Conservation (phyloP, 2,113 vertebrate genomes). For the Alaudala cheleensis region DNA sequence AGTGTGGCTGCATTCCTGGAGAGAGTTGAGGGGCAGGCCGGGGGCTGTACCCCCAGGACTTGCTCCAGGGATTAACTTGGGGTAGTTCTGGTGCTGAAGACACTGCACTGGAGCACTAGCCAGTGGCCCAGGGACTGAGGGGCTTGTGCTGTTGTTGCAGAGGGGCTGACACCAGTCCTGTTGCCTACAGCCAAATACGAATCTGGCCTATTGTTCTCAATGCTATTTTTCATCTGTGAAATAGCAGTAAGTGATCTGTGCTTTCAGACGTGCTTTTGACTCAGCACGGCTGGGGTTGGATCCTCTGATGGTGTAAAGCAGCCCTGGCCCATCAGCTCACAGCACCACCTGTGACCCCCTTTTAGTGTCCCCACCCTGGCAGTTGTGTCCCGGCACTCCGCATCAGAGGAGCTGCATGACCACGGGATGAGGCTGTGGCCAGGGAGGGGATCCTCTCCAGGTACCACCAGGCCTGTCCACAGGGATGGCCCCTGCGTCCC, state of each 20-base stretch:
- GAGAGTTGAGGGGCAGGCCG: background rate
- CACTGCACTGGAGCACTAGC: background rate
- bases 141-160: background rate
- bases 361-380: background rate
- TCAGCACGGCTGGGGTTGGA: background rate
- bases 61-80: background rate
- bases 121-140: background rate
- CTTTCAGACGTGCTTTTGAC: background rate
- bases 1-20: background rate
- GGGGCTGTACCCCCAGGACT: background rate
- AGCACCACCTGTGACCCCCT: background rate
- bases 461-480: background rate
- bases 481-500: background rate
- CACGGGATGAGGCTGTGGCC: background rate
- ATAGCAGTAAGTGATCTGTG: background rate
- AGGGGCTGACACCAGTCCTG: background rate
- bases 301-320: background rate
- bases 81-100: background rate
- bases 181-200: background rate
- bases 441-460: background rate
- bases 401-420: background rate
- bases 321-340: background rate
- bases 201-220: slow-evolving; percentile 11
- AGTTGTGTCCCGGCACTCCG: rapidly evolving
- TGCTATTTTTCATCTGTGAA: background rate